A percentile compares a stretch with the other conserved stretches of the same genome.
Evolutionary conservation across 2,888 invertebrate genomes (phyloP).

Genomic region (Lepidochrysops patricia): DNA sequence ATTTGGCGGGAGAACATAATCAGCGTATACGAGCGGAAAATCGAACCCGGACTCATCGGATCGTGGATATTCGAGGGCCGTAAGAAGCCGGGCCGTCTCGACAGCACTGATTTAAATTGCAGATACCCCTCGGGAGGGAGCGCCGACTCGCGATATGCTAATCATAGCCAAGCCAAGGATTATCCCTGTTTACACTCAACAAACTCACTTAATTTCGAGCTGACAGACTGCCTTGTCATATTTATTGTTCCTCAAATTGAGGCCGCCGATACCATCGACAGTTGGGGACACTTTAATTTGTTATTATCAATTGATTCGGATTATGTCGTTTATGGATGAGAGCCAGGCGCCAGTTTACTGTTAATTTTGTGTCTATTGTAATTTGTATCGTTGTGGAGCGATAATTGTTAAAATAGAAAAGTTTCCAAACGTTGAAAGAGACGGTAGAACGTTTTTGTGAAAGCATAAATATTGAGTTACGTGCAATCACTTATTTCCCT

Average conservation of each 20-base stretch:
- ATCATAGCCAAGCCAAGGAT: constrained; percentile 73
- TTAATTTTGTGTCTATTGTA: not conserved
- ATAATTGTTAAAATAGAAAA: not conserved
- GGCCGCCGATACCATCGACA: constrained; percentile 5
- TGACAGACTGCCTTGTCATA: constrained; percentile 59
- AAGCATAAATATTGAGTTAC: not conserved
- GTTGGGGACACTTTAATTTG: constrained; percentile 3
- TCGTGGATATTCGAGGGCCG: constrained; percentile 70
- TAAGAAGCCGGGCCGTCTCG: constrained; percentile 66
- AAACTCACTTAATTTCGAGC: constrained; percentile 72
- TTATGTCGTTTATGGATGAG: not conserved
- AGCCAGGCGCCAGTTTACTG: not conserved
- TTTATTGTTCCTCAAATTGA: constrained; percentile 33
- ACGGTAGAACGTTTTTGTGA: not conserved
- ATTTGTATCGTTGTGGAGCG: not conserved
- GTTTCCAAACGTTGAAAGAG: not conserved
- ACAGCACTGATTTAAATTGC: constrained; percentile 72
- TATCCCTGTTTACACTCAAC: constrained; percentile 75
- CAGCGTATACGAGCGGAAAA: constrained; percentile 69
- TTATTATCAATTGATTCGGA: constrained; percentile 4
- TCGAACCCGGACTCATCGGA: constrained; percentile 71
- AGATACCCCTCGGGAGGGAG: constrained; percentile 63
- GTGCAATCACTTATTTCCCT: not conserved
- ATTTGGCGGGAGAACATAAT: constrained; percentile 62
- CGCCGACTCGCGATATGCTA: constrained; percentile 74